These are phyloP conservation scores for Ptiloglossa arizonensis DNA, from an alignment of 1,140 invertebrate genomes.

Conservation along the genomic window DNA sequence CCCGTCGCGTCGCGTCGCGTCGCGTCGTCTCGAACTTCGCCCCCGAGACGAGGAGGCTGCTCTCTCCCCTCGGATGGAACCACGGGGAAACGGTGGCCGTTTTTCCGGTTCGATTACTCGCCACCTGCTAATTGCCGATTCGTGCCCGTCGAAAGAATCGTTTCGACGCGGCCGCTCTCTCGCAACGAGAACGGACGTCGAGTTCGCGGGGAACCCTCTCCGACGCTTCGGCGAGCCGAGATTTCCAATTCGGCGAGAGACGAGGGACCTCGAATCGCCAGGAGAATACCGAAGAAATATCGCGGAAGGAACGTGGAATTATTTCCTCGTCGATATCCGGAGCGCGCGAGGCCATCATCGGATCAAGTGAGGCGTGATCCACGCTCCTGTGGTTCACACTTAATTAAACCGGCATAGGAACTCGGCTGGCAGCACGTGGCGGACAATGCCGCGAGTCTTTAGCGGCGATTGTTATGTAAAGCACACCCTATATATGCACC, in stretches of 20 bases:
- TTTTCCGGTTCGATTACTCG: slow-evolving; percentile 60
- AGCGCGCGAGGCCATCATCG: slow-evolving; percentile 79
- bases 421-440: slow-evolving; percentile 78
- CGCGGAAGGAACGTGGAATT: slow-evolving; percentile 55
- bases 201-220: no score
- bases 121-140: slow-evolving; percentile 36
- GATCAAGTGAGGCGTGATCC: slow-evolving; percentile 80
- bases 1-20: no score
- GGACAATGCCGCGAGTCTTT: slow-evolving; percentile 81
- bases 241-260: no score
- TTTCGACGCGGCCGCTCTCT: no score
- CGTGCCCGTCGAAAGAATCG: background rate
- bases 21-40: slow-evolving; percentile 25
- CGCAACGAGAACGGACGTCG: background rate
- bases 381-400: slow-evolving; percentile 82
- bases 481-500: slow-evolving; percentile 77
- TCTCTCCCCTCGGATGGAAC: background rate
- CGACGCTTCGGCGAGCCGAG: no score
- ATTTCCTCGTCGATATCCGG: slow-evolving; percentile 77
- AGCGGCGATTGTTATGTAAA: slow-evolving; percentile 82
- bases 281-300: slow-evolving; percentile 17
- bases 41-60: background rate
- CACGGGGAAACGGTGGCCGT: slow-evolving; percentile 52
- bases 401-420: slow-evolving; percentile 81
- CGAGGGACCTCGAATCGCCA: no score